These are phyloP conservation scores for Megaceryle maxima DNA, from an alignment of 2,113 vertebrate genomes.

Conservation along the genomic window DNA sequence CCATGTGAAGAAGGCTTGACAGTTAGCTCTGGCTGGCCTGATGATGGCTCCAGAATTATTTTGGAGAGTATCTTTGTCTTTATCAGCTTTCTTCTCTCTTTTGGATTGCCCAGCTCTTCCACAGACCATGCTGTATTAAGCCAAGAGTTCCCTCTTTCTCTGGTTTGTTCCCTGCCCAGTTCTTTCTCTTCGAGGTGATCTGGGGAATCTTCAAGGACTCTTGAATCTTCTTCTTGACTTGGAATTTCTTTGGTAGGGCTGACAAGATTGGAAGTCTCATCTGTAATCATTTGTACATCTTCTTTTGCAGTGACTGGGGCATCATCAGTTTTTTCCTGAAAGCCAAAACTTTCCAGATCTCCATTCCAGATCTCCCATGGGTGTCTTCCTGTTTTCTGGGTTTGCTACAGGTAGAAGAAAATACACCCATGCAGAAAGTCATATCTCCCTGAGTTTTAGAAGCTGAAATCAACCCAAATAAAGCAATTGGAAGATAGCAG, in stretches of 20 bases:
- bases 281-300: background rate
- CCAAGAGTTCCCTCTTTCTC: background rate
- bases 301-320: background rate
- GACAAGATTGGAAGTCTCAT: background rate
- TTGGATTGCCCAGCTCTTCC: background rate
- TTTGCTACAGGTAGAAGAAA: slow-evolving; percentile 23
- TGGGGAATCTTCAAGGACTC: background rate
- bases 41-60: background rate
- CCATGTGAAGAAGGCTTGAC: background rate
- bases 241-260: background rate
- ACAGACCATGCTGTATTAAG: background rate
- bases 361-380: background rate
- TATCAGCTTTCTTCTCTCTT: slow-evolving; percentile 63
- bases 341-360: background rate
- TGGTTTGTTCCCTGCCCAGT: background rate
- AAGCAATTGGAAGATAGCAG: background rate
- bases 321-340: background rate
- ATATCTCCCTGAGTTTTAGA: background rate
- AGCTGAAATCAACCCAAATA: background rate
- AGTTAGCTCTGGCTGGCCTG: background rate
- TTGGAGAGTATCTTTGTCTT: slow-evolving; percentile 70
- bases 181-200: background rate
- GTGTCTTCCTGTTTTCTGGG: background rate
- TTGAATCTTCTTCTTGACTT: background rate
- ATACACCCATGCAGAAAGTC: background rate